Percentiles rank a stretch among this genome's conserved stretches.
Evolutionary conservation across 2,113 vertebrate genomes (phyloP).

Genomic region (Sardina pilchardus): DNA sequence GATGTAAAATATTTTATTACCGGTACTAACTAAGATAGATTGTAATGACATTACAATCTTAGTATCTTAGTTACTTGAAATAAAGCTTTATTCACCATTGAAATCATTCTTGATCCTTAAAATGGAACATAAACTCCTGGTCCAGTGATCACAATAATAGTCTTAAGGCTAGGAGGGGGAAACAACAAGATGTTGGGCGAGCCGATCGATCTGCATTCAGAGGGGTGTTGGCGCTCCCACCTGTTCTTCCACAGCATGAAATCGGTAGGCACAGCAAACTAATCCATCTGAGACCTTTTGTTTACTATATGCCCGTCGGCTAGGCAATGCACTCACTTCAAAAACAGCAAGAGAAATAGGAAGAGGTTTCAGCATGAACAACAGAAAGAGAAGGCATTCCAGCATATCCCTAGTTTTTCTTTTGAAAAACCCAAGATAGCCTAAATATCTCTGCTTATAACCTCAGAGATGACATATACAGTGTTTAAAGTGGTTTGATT

Average conservation of each 20-base stretch:
- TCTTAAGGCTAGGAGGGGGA: neutral
- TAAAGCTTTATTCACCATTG: neutral
- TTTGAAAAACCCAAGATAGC: conserved; percentile 12
- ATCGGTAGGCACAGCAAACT: conserved; percentile 60
- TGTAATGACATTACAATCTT: too few relatives aligned
- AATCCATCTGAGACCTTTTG: conserved; percentile 59
- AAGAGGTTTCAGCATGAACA: conserved; percentile 7
- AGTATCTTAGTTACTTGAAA: neutral
- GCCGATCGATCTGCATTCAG: conserved; percentile 66
- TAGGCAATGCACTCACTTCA: conserved; percentile 39
- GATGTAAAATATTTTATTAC: too few relatives aligned
- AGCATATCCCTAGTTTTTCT: neutral
- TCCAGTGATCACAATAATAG: neutral
- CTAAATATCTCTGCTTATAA: conserved; percentile 44
- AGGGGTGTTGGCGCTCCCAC: conserved; percentile 60
- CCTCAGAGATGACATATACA: conserved; percentile 48
- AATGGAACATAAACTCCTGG: neutral
- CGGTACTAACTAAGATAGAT: too few relatives aligned
- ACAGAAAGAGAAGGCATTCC: neutral
- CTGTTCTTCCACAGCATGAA: conserved; percentile 56
- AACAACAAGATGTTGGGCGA: conserved; percentile 39
- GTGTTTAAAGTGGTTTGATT: conserved; percentile 48
- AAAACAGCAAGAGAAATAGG: conserved; percentile 26
- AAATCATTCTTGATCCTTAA: neutral
- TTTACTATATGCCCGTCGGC: conserved; percentile 61